phyloP scores from a whole-genome alignment of 1,140 invertebrate genomes.

The Orius insidiosus region DNA sequence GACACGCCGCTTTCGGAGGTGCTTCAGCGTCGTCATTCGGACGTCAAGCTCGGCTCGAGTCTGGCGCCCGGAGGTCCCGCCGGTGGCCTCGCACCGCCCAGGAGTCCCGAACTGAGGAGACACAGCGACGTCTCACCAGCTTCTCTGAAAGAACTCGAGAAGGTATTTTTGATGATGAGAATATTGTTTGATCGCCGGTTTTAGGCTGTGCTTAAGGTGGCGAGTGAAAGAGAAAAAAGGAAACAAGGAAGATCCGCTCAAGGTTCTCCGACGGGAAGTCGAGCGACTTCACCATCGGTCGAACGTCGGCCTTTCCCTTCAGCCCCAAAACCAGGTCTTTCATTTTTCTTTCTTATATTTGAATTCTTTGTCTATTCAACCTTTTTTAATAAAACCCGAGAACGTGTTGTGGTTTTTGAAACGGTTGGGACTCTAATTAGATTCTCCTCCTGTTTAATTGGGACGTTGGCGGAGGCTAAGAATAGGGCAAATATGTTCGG shows the following conservation, averaged over 20 bases:
- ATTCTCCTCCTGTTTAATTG: no score
- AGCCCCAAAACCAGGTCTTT: no score
- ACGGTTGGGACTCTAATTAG: no score
- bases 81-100: slow-evolving; percentile 48
- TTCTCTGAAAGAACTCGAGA: slow-evolving; percentile 65
- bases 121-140: slow-evolving; percentile 71
- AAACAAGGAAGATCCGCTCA: slow-evolving; percentile 27
- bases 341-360: no score
- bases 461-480: no score
- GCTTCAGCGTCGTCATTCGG: slow-evolving; percentile 56
- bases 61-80: slow-evolving; percentile 27
- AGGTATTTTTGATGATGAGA: no score
- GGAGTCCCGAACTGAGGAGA: slow-evolving; percentile 55
- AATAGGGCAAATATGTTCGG: no score
- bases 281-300: slow-evolving; percentile 17
- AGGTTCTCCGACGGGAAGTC: slow-evolving; percentile 24
- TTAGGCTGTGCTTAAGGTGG: slow-evolving; percentile 27
- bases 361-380: no score
- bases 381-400: no score
- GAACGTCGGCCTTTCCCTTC: slow-evolving; percentile 15
- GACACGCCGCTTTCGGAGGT: slow-evolving; percentile 59
- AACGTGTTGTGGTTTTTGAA: no score
- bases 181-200: no score
- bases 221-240: slow-evolving; percentile 35
- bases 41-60: slow-evolving; percentile 45